Conservation (phyloP, 2,797 vertebrate genomes). For the Protosalanx chinensis region DNA sequence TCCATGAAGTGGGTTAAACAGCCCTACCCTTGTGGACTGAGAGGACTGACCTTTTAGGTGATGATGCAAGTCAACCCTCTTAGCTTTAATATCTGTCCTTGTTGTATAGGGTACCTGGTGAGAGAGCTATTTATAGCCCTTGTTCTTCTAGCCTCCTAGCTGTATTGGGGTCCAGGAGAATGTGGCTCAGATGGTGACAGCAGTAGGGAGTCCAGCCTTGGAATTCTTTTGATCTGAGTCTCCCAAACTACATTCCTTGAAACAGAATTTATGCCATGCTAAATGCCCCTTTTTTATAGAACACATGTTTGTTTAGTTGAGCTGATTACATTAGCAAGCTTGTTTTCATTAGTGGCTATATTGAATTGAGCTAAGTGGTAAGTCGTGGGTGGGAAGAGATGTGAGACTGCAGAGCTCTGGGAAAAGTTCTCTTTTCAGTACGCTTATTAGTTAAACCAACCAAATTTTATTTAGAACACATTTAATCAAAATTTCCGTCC, state of each 20-base stretch:
- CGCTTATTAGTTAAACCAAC: background rate
- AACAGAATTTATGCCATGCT: conserved; percentile 17
- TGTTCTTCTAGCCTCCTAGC: conserved; percentile 53
- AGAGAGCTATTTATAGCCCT: conserved; percentile 62
- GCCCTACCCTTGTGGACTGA: background rate
- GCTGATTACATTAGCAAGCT: conserved; percentile 25
- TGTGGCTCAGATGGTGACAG: conserved; percentile 64
- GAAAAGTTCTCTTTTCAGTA: conserved; percentile 9
- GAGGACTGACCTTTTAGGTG: conserved; percentile 18
- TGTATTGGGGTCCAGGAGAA: conserved; percentile 62
- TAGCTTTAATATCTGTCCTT: conserved; percentile 43
- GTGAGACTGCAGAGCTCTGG: conserved; percentile 12
- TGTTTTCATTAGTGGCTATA: conserved; percentile 29
- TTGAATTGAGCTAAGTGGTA: conserved; percentile 13
- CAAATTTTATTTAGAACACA: too few relatives aligned
- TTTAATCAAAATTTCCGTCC: too few relatives aligned
- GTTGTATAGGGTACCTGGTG: conserved; percentile 62
- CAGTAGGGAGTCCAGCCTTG: conserved; percentile 59
- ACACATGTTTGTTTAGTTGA: conserved; percentile 23
- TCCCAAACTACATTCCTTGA: conserved; percentile 39
- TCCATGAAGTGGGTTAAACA: conserved; percentile 21
- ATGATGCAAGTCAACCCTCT: conserved; percentile 28
- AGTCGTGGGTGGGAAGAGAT: background rate
- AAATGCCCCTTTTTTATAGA: conserved; percentile 15
- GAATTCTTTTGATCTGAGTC: conserved; percentile 68